phyloP scores from a whole-genome alignment of 2,797 vertebrate species.

The Novumbra hubbsi region DNA sequence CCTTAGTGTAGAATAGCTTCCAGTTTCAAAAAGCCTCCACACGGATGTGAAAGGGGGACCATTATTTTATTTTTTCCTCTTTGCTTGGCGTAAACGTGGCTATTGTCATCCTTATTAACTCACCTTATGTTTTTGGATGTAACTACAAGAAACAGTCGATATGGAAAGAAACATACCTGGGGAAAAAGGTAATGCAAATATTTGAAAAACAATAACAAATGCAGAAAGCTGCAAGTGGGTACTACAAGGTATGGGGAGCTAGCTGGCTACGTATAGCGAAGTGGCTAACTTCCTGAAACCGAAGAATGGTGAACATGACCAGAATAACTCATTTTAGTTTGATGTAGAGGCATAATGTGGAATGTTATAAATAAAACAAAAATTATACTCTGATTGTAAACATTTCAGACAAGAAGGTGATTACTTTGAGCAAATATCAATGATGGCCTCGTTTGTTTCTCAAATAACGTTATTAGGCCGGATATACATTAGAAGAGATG shows the following conservation, averaged over 20 bases:
- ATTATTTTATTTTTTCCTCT: neutral
- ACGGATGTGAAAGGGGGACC: neutral
- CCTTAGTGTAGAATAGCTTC: neutral
- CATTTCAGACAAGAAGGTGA: neutral
- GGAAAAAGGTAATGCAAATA: neutral
- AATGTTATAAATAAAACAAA: neutral
- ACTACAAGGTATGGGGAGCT: neutral
- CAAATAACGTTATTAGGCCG: neutral
- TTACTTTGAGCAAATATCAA: neutral
- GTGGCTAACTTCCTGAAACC: slow-evolving; percentile 4
- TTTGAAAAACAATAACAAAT: too few species aligned
- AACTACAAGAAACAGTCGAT: neutral
- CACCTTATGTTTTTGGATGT: neutral
- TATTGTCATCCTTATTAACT: neutral
- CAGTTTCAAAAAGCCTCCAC: neutral
- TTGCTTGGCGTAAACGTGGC: neutral
- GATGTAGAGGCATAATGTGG: neutral
- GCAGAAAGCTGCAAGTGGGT: too few species aligned
- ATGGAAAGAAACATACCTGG: neutral
- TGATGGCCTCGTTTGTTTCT: neutral
- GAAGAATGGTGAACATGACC: neutral
- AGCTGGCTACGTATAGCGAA: neutral
- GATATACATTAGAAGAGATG: too few species aligned
- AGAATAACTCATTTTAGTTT: neutral
- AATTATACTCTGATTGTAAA: neutral